A percentile compares a stretch with the other conserved stretches of the same genome.
Conservation (phyloP, 2,797 vertebrate genomes). For the Gymnoscopelus microlampas region DNA sequence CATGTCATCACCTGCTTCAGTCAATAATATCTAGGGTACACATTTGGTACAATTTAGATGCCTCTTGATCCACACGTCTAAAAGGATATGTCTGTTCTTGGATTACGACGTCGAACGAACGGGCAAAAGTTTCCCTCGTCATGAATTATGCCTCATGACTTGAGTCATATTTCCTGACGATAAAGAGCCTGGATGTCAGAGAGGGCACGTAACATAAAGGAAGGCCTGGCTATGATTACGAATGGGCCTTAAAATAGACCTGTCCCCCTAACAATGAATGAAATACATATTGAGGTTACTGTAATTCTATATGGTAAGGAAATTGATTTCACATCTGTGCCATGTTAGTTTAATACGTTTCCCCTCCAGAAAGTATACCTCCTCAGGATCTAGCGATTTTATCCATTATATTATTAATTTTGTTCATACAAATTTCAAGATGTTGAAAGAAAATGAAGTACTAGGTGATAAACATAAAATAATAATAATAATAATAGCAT, state of each 20-base stretch:
- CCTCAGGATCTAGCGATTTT: not conserved
- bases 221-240: constrained; percentile 52
- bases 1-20: constrained; percentile 53
- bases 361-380: constrained; percentile 10
- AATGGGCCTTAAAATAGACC: constrained; percentile 57
- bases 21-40: constrained; percentile 42
- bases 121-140: constrained; percentile 32
- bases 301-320: constrained; percentile 49
- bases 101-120: not conserved
- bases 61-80: constrained; percentile 1
- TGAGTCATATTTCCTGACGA: constrained; percentile 48
- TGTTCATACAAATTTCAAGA: too few relatives aligned
- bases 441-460: too few relatives aligned
- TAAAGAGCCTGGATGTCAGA: constrained; percentile 41
- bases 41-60: constrained; percentile 46
- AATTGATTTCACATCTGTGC: constrained; percentile 53
- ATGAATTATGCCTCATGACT: constrained; percentile 32
- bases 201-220: constrained; percentile 29
- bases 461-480: too few relatives aligned
- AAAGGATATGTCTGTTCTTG: not conserved
- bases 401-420: too few relatives aligned
- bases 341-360: constrained; percentile 45
- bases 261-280: constrained; percentile 45
- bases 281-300: constrained; percentile 41
- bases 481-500: too few relatives aligned